Conservation (phyloP, 2,888 invertebrate genomes). For the Margaritifera margaritifera region DNA sequence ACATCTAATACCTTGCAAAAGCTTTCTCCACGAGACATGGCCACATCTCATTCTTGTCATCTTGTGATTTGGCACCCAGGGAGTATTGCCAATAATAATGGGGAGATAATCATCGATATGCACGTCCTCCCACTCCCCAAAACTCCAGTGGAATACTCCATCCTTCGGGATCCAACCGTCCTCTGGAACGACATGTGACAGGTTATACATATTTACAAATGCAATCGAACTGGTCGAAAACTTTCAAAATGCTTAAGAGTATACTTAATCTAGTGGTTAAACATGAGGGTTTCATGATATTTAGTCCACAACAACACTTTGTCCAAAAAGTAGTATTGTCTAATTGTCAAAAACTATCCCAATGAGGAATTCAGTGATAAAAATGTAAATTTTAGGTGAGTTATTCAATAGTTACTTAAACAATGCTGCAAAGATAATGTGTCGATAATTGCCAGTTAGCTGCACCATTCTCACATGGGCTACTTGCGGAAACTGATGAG, state of each 20-base stretch:
- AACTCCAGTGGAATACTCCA: slow-evolving; percentile 55
- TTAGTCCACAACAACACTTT: too few species aligned
- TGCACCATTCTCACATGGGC: too few species aligned
- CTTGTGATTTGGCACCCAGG: slow-evolving; percentile 61
- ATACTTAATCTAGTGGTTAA: not conserved
- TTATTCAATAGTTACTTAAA: too few species aligned
- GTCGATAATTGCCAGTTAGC: too few species aligned
- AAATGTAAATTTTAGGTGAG: too few species aligned
- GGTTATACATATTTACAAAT: not conserved
- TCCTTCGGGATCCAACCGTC: slow-evolving; percentile 53
- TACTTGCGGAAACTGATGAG: too few species aligned
- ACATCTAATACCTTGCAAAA: slow-evolving; percentile 57
- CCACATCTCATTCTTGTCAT: slow-evolving; percentile 65
- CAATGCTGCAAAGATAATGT: too few species aligned
- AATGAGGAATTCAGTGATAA: too few species aligned
- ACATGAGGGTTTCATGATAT: not conserved
- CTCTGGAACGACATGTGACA: slow-evolving; percentile 57
- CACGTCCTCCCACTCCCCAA: slow-evolving; percentile 65
- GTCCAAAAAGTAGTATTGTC: too few species aligned
- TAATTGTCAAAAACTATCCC: too few species aligned
- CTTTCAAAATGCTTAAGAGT: not conserved
- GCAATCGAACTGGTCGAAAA: not conserved
- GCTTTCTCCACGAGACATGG: slow-evolving; percentile 67
- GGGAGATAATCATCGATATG: slow-evolving; percentile 65
- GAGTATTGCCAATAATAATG: slow-evolving; percentile 39